Evolutionary conservation across 1,140 invertebrate species (phyloP).

Genomic region (Solenopsis fugax): DNA sequence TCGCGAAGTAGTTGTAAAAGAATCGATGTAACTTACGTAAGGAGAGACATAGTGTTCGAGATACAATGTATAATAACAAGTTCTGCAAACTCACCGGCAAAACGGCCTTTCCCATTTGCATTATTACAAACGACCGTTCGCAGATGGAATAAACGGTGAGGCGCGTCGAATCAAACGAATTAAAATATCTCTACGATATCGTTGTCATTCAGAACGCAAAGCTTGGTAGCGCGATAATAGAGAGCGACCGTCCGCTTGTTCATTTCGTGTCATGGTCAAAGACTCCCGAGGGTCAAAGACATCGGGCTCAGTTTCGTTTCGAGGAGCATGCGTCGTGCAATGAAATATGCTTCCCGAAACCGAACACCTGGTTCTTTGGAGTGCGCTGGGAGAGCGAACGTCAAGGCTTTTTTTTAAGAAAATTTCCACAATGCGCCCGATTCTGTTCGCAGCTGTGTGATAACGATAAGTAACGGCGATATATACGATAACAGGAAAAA

Average conservation of each 20-base stretch:
- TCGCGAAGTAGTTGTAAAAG: not conserved
- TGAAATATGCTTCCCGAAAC: not conserved
- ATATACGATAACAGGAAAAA: not conserved
- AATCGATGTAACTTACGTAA: not conserved
- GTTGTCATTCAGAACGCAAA: conserved; percentile 32
- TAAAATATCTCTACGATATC: conserved; percentile 33
- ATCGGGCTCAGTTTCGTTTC: conserved; percentile 41
- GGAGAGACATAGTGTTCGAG: not conserved
- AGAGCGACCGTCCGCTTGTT: conserved; percentile 66
- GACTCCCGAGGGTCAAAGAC: conserved; percentile 72
- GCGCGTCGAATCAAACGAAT: conserved; percentile 24
- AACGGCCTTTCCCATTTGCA: conserved; percentile 2
- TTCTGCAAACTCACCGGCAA: conserved; percentile 9
- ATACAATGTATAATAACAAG: not conserved
- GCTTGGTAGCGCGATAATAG: conserved; percentile 63
- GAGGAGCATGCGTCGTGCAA: conserved; percentile 22
- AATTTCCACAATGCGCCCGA: not conserved
- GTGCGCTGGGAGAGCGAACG: not conserved
- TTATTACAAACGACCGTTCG: not conserved
- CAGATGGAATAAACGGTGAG: conserved; percentile 2
- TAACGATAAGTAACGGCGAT: not conserved
- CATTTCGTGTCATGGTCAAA: conserved; percentile 76
- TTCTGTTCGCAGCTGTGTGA: not conserved
- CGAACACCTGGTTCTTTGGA: not conserved
- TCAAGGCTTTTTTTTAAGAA: not conserved